A percentile compares a stretch with the other conserved stretches of the same genome.
Evolutionary conservation across 2,888 invertebrate species (phyloP).

Genomic region (Electrophaes corylata): DNA sequence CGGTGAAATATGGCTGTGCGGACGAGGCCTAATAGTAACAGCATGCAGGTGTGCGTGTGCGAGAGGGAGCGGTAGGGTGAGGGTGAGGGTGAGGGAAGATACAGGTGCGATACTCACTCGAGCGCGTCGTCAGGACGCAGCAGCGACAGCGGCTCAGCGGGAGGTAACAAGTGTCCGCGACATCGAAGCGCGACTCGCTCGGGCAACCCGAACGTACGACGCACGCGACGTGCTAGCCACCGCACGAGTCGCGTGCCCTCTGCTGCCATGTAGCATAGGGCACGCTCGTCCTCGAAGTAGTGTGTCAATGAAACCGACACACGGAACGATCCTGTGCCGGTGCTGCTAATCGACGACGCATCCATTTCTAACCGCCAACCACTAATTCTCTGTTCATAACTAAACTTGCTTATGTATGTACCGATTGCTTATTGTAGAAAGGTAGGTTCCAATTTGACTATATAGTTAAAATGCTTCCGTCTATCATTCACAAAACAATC

Average conservation of each 20-base stretch:
- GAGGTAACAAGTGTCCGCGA: slow-evolving; percentile 63
- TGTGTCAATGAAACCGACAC: slow-evolving; percentile 56
- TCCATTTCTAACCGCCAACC: no score
- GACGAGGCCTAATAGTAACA: neutral
- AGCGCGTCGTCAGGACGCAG: slow-evolving; percentile 57
- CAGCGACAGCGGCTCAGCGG: slow-evolving; percentile 60
- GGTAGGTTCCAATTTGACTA: no score
- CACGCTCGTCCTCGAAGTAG: slow-evolving; percentile 57
- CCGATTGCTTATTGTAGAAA: no score
- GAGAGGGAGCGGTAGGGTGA: neutral
- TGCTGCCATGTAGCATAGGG: slow-evolving; percentile 44
- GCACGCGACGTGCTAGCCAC: slow-evolving; percentile 59
- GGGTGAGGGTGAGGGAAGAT: neutral
- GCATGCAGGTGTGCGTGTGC: neutral
- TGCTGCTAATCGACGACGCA: no score
- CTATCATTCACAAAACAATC: no score
- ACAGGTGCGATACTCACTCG: slow-evolving; percentile 48
- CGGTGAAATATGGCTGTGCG: no score
- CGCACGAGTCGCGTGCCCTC: slow-evolving; percentile 46
- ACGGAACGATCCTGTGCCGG: slow-evolving; percentile 48
- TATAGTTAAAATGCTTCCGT: no score
- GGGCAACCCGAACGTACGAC: slow-evolving; percentile 49
- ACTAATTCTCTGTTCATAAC: no score
- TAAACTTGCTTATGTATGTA: no score
- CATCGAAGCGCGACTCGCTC: slow-evolving; percentile 44